A percentile compares a stretch with the other conserved stretches of the same genome.
These are phyloP conservation scores for Ciconia boyciana DNA, from an alignment of 2,113 vertebrate genomes.

Conservation along the genomic window DNA sequence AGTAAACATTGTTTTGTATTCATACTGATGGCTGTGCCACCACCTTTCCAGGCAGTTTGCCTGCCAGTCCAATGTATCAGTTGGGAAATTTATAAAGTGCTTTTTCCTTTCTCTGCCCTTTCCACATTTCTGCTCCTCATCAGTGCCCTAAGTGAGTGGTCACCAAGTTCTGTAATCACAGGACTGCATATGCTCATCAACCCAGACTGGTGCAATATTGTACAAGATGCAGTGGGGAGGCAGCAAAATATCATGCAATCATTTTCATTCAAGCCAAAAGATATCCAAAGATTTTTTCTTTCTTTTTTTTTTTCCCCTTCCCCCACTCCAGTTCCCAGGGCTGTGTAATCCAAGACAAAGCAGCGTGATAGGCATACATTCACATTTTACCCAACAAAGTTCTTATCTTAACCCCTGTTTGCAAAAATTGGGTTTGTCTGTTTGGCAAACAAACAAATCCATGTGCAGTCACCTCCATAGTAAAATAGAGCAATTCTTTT, in stretches of 20 bases:
- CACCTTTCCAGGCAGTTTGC: not conserved
- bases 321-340: not conserved
- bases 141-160: not conserved
- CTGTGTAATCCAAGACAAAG: not conserved
- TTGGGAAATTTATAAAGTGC: not conserved
- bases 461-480: not conserved
- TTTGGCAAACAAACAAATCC: not conserved
- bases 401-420: not conserved
- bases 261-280: not conserved
- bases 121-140: not conserved
- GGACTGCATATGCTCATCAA: not conserved
- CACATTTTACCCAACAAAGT: not conserved
- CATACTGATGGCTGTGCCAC: not conserved
- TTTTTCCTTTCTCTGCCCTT: not conserved
- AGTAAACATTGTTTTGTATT: not conserved
- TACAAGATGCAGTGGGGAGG: not conserved
- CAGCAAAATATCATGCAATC: not conserved
- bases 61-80: not conserved
- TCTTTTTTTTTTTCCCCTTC: accelerated
- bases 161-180: not conserved
- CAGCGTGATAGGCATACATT: too few relatives aligned
- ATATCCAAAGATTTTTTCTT: not conserved
- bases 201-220: not conserved
- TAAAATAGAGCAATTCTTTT: not conserved
- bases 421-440: not conserved